phyloP scores from a whole-genome alignment of 1,140 invertebrate species.

The Mercenaria mercenaria region DNA sequence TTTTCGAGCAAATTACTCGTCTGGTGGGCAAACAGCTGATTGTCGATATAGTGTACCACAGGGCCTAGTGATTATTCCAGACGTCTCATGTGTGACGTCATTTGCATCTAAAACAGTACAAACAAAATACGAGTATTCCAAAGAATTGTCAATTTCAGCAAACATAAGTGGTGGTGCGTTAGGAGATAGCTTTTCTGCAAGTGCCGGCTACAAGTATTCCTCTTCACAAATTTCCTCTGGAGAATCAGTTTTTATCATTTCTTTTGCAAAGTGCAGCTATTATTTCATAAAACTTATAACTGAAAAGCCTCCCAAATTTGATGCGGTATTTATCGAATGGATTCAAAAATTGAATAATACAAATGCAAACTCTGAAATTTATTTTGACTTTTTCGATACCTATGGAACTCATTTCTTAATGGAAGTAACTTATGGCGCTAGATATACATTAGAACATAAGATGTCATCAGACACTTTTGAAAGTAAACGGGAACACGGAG shows the following conservation, averaged over 20 bases:
- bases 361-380: not conserved
- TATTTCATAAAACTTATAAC: conserved; percentile 2
- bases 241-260: conserved; percentile 25
- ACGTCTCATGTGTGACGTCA: not conserved
- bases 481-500: too few relatives aligned
- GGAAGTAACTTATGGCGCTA: conserved; percentile 40
- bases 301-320: not conserved
- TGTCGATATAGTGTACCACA: not conserved
- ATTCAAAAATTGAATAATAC: not conserved
- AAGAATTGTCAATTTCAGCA: conserved; percentile 1
- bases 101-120: not conserved
- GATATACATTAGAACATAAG: conserved; percentile 29
- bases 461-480: conserved; percentile 4
- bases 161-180: conserved; percentile 4
- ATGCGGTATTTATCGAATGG: not conserved
- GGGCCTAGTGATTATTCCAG: not conserved
- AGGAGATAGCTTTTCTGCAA: conserved; percentile 3
- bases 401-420: not conserved
- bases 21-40: not conserved
- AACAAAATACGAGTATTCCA: not conserved
- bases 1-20: not conserved
- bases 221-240: not conserved
- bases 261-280: conserved; percentile 11
- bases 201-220: conserved; percentile 23
- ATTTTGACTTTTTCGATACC: conserved; percentile 10